Evolutionary conservation across 64 coral and sea anemone genomes (phyloP).

Genomic region (Pocillopora verrucosa): DNA sequence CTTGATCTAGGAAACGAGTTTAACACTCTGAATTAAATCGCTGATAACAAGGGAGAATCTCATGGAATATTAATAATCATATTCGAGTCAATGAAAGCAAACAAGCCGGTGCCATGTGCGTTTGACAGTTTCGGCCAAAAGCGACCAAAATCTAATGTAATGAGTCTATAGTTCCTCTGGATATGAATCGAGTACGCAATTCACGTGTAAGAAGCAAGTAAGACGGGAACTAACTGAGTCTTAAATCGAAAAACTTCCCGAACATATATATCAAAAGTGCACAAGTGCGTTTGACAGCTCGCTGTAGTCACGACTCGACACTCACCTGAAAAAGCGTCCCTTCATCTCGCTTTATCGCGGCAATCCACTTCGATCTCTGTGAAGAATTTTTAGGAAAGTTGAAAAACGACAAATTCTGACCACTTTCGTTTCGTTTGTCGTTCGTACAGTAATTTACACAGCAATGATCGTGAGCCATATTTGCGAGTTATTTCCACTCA

Average conservation of each 20-base stretch:
- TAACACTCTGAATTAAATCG: constrained; percentile 40
- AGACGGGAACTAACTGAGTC: constrained; percentile 29
- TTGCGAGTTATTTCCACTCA: too few relatives aligned
- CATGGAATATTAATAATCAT: constrained; percentile 42
- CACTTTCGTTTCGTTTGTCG: too few relatives aligned
- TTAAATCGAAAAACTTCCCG: constrained; percentile 31
- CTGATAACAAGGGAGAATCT: constrained; percentile 48
- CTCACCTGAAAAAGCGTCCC: constrained; percentile 33
- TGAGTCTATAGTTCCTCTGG: not conserved
- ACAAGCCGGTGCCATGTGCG: constrained; percentile 14
- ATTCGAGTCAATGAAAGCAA: constrained; percentile 30
- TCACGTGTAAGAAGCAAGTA: constrained; percentile 19
- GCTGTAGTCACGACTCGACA: constrained; percentile 33
- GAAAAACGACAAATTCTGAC: too few relatives aligned
- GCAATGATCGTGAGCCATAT: too few relatives aligned
- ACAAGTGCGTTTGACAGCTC: constrained; percentile 46
- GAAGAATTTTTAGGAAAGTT: too few relatives aligned
- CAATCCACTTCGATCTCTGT: constrained; percentile 51
- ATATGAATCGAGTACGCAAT: constrained; percentile 29
- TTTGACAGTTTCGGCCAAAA: constrained; percentile 22
- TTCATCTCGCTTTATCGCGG: constrained; percentile 48
- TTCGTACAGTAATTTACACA: too few relatives aligned
- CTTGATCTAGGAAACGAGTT: constrained; percentile 46
- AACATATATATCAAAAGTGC: not conserved
- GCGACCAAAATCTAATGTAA: not conserved